phyloP scores from a whole-genome alignment of 2,797 vertebrate species.

The Argentina silus region DNA sequence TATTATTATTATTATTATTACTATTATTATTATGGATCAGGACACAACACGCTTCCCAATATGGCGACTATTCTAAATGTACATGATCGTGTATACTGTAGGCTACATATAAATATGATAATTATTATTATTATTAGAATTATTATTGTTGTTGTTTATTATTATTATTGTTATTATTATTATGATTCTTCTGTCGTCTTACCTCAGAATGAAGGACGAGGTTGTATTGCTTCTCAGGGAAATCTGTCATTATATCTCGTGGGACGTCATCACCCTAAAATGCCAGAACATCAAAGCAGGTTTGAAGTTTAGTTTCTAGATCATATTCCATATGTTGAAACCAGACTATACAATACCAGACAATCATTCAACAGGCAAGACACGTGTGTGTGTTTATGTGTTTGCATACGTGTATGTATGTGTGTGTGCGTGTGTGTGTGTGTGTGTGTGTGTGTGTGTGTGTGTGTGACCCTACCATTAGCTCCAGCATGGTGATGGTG shows the following conservation, averaged over 20 bases:
- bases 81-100: too few relatives aligned
- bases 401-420: too few relatives aligned
- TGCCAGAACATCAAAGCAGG: background rate
- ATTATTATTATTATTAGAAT: background rate
- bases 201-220: background rate
- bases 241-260: too few relatives aligned
- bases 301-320: background rate
- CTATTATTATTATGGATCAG: too few relatives aligned
- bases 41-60: too few relatives aligned
- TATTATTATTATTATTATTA: too few relatives aligned
- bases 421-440: too few relatives aligned
- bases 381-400: too few relatives aligned
- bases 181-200: background rate
- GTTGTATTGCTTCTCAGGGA: background rate
- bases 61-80: too few relatives aligned
- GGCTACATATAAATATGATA: too few relatives aligned
- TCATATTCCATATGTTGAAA: background rate
- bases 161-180: background rate
- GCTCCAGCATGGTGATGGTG: constrained; percentile 14
- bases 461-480: constrained; percentile 16
- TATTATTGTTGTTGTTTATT: background rate
- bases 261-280: background rate
- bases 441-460: too few relatives aligned
- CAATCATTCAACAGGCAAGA: background rate
- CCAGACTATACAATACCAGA: background rate